Evolutionary conservation across 2,888 invertebrate species (phyloP), one percentile per base, ranked within the genome.

Genomic region (Acheta domesticus): DNA sequence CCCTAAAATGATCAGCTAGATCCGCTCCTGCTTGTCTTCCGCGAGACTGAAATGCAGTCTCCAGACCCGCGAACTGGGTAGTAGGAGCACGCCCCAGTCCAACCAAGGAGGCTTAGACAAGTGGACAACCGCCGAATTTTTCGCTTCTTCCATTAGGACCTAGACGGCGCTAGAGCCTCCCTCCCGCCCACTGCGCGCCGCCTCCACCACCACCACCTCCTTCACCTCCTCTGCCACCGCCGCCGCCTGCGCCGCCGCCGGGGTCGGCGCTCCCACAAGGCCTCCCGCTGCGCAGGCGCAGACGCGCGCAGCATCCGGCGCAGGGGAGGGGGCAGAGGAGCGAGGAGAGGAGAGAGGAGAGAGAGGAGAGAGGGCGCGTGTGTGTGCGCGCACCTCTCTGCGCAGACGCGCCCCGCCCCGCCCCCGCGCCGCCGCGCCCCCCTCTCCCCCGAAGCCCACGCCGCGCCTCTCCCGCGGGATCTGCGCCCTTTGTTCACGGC

Each of bases 201-300:
- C 62, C 62, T 11, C n/a, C 4, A 11, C n/a, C n/a, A 16, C n/a
- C 4, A 11, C n/a, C n/a, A 16, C n/a, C 16, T 1, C 62, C 62
- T 23, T 23, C 23, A 23, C 23, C 23, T 23, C 19, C 62, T 62
- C 4, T 5, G 62, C 19, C 62, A 2, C 62, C 62, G 2, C n/a
- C 4, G 62, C n/a, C n/a, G n/a, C 62, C 16, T 2, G 2, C 14
- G 62, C 62, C 14, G 62, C n/a, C 16, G 62, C 62, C 62, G 62
- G 62, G 62, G 62, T 62, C 62, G 62, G 62, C 62, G 62, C 62
- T 62, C 62, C 62, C 62, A 62, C 62, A 62, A 62, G 62, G 62
- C 62, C 62, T 62, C 62, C n/a, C 62, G 62, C 62, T 19, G 62
- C 62, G 62, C 62, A 14, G 14, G 62, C 62, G 62, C 62, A 62